Evolutionary conservation across 2,888 invertebrate genomes (phyloP).

Genomic region (Anthrax anthrax): DNA sequence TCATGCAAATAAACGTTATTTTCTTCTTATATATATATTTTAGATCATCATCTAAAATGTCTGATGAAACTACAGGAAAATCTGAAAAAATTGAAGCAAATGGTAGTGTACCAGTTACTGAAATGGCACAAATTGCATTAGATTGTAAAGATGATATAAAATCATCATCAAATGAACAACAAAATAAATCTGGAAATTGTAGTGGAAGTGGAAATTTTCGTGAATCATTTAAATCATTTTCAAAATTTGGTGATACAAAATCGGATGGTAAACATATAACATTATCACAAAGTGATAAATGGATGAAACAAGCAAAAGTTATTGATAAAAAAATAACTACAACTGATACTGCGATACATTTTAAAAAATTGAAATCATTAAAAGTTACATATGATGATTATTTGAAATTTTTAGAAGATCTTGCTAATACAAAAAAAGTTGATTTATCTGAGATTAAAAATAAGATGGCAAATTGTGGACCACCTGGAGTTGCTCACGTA

Average conservation of each 20-base stretch:
- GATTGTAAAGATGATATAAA: slow-evolving; percentile 17
- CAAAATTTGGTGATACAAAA: slow-evolving; percentile 76
- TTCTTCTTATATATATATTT: slow-evolving; percentile 9
- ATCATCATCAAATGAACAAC: slow-evolving; percentile 14
- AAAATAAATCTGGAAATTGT: slow-evolving; percentile 26
- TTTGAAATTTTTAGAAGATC: slow-evolving; percentile 69
- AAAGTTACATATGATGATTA: slow-evolving; percentile 67
- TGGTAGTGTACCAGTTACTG: slow-evolving; percentile 24
- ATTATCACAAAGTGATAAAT: slow-evolving; percentile 82
- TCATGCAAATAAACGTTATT: neutral
- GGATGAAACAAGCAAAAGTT: slow-evolving; percentile 83
- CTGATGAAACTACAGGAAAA: slow-evolving; percentile 14
- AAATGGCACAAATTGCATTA: slow-evolving; percentile 28
- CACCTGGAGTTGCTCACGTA: slow-evolving; percentile 47
- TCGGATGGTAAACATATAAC: slow-evolving; percentile 75
- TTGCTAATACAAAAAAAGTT: slow-evolving; percentile 71
- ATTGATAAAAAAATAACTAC: slow-evolving; percentile 78
- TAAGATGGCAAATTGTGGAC: slow-evolving; percentile 66
- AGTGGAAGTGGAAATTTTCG: slow-evolving; percentile 34
- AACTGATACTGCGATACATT: slow-evolving; percentile 79
- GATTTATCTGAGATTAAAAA: slow-evolving; percentile 64
- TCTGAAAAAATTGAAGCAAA: slow-evolving; percentile 8
- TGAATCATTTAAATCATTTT: slow-evolving; percentile 64
- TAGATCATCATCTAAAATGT: slow-evolving; percentile 9
- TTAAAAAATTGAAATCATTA: slow-evolving; percentile 73